Base-by-base conservation (phyloP, 1,140 invertebrate species). In the Drosophila lacertosa region DNA sequence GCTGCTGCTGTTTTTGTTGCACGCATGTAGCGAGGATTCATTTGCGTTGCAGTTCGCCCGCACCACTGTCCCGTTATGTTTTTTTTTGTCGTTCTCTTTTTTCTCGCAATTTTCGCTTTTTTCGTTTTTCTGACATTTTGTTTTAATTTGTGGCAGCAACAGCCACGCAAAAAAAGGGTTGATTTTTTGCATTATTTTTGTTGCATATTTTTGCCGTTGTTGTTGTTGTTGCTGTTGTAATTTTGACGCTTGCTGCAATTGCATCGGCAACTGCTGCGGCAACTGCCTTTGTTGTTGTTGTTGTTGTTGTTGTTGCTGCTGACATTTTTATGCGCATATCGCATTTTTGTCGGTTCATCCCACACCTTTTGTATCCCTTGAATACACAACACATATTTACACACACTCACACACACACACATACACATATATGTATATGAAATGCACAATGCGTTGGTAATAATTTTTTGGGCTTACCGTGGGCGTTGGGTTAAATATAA, bases 141-240 rank as follows among this genome's bases (percentile, higher is more conserved):
- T 88, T 88, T 88, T 88, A 88, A 88, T 88, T 88, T 88, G 82
- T 78, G 82, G 83, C 82, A 88, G 75, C 72, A 71, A 51, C 69
- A 45, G 63, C 63, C 32, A 69, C 40, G 39, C 29, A 50, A 73
- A 72, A 71, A 86, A 82, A 75, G 82, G 82, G 82, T 88, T 88
- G 82, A 72, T 82, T 88, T 88, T 65, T 79, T 72, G 64, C 29
- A 20, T 67, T 69, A 50, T 45, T 54, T 72, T 77, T 66, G 70
- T 59, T 55, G 44, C 44, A 39, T 37, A 74, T 66, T 79, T 37
- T 35, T 35, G 24, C 45, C 47, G 59, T 57, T 65, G 48, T 39
- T 74, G 54, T 66, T 54, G 29, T 51, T 60, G 26, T 50, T 77
- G 54, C 57, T 77, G 60, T 57, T 77, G 78, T 58, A 81, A 81